These are phyloP conservation scores for Aradophagus sp. DNA, from an alignment of 1,140 invertebrate genomes.

Conservation along the genomic window DNA sequence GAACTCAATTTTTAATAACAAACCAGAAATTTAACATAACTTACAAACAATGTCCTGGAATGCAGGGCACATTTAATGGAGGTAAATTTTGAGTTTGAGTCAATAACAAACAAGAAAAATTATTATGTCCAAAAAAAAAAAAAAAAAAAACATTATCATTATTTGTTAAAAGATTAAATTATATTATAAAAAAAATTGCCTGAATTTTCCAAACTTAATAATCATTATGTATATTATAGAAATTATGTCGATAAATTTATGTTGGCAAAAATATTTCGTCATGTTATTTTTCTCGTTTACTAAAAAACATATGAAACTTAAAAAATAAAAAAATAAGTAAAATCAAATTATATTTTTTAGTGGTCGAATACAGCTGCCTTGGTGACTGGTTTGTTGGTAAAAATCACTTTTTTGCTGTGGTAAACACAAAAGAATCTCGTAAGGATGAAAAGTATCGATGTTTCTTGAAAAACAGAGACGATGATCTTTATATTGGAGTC, in stretches of 20 bases:
- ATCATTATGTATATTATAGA: no score
- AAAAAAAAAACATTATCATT: no score
- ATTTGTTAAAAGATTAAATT: no score
- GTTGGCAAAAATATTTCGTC: no score
- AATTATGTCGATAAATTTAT: no score
- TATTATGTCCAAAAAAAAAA: no score
- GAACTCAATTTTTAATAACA: constrained; percentile 95
- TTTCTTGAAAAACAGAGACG: constrained; percentile 94
- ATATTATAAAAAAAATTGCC: no score
- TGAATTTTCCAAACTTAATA: no score
- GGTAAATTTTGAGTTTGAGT: no score
- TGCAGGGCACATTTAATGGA: constrained; percentile 90
- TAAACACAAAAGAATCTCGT: constrained; percentile 94
- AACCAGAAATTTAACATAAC: constrained; percentile 98
- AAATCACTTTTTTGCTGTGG: constrained; percentile 95
- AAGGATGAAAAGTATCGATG: constrained; percentile 95
- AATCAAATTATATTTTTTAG: constrained; percentile 67
- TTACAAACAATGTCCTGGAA: constrained; percentile 90
- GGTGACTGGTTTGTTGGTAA: constrained; percentile 97
- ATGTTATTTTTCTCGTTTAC: no score
- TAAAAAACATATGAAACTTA: no score
- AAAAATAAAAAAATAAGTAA: constrained; percentile 9
- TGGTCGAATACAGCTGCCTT: constrained; percentile 93
- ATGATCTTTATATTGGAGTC: constrained; percentile 87
- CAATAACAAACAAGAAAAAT: no score